phyloP scores from a whole-genome alignment of 1,140 invertebrate species.

The Dendrolimus kikuchii region DNA sequence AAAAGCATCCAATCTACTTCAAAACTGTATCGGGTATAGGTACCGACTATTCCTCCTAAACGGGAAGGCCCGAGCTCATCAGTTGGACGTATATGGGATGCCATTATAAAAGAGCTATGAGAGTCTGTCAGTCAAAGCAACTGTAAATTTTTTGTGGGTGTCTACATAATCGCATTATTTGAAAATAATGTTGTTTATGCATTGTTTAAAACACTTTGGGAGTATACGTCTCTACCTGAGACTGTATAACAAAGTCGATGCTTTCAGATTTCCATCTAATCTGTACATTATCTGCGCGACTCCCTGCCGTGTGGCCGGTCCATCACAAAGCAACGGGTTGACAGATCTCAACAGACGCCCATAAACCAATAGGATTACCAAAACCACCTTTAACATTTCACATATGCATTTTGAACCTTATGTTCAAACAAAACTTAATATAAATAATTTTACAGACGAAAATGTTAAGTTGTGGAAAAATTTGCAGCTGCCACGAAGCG shows the following conservation, averaged over 20 bases:
- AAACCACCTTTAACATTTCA: constrained; percentile 26
- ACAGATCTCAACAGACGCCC: constrained; percentile 58
- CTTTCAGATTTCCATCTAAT: constrained; percentile 63
- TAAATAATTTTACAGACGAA: constrained; percentile 15
- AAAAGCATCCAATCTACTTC: too few relatives aligned
- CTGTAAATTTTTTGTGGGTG: constrained; percentile 26
- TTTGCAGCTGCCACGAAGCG: constrained; percentile 37
- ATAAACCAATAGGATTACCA: constrained; percentile 56
- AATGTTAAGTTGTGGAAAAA: constrained; percentile 21
- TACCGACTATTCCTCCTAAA: too few relatives aligned
- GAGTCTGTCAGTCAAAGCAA: constrained; percentile 28
- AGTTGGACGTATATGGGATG: too few relatives aligned
- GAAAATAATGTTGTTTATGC: constrained; percentile 59
- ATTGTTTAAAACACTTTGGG: constrained; percentile 50
- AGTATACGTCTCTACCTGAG: constrained; percentile 44
- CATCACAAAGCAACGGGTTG: constrained; percentile 68
- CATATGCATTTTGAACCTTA: constrained; percentile 30
- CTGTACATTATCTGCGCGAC: constrained; percentile 56
- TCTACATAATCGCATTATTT: constrained; percentile 53
- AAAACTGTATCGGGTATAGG: too few relatives aligned
- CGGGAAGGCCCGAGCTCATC: too few relatives aligned
- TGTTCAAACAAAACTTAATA: constrained; percentile 16
- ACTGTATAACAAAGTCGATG: constrained; percentile 58
- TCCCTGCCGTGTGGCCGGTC: constrained; percentile 52
- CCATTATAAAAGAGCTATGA: background rate